Conservation (phyloP, 2,113 vertebrate species). For the Prinia subflava region DNA sequence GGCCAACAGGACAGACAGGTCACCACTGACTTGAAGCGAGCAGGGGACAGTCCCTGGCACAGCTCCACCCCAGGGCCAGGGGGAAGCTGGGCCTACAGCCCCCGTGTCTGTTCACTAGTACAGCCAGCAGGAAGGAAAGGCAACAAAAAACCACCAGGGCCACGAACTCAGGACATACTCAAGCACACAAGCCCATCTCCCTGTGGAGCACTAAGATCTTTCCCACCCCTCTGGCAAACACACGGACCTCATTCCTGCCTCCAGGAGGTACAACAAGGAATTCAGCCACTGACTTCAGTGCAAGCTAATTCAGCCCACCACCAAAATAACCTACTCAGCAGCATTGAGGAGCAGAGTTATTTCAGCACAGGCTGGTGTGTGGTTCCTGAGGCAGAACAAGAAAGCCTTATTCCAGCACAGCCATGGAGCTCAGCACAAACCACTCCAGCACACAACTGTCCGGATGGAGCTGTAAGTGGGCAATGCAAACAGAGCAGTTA, state of each 20-base stretch:
- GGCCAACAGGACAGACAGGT: not conserved
- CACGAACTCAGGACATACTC: accelerated
- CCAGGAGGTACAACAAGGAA: not conserved
- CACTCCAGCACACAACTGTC: not conserved
- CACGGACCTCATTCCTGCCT: not conserved
- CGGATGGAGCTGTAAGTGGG: not conserved
- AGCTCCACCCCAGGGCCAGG: not conserved
- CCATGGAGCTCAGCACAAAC: not conserved
- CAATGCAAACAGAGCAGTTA: not conserved
- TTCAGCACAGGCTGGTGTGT: not conserved
- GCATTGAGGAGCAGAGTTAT: constrained; percentile 10
- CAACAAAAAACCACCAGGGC: not conserved
- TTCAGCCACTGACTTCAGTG: not conserved
- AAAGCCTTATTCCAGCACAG: constrained; percentile 27
- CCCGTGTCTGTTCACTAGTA: accelerated
- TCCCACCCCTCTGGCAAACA: not conserved
- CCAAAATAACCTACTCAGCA: not conserved
- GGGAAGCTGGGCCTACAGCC: not conserved
- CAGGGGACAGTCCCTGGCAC: not conserved
- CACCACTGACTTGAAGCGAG: accelerated
- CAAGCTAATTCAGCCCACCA: not conserved
- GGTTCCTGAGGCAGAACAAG: constrained; percentile 39
- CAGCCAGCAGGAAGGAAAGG: not conserved
- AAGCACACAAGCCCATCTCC: not conserved
- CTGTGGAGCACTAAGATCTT: not conserved